Conservation (phyloP, 1,140 invertebrate species). For the Eueides isabella region DNA sequence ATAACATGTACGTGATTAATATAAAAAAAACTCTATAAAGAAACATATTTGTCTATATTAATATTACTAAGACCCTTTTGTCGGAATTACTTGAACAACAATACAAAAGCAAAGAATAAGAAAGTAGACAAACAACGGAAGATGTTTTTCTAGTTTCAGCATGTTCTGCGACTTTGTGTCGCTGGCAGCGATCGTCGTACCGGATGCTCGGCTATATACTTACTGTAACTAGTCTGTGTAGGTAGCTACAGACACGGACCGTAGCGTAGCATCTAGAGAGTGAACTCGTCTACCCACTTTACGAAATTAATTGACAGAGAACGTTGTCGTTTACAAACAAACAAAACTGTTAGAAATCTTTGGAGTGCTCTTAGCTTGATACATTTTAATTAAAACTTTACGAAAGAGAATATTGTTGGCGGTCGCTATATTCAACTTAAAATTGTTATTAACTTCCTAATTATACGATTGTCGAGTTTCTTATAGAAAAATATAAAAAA, state of each 20-base stretch:
- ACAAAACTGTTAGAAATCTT: conserved; percentile 57
- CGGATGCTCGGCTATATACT: conserved; percentile 43
- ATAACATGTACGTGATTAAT: neutral
- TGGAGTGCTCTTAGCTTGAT: conserved; percentile 59
- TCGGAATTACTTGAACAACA: neutral
- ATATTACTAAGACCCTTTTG: neutral
- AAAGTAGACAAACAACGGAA: conserved; percentile 54
- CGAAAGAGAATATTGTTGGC: conserved; percentile 55
- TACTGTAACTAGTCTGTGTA: neutral
- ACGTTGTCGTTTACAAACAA: conserved; percentile 65
- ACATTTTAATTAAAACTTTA: conserved; percentile 77
- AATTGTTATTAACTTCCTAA: conserved; percentile 1
- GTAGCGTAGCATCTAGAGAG: conserved; percentile 57
- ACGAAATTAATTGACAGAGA: conserved; percentile 70
- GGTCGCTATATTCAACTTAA: conserved; percentile 23
- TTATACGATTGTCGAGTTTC: neutral
- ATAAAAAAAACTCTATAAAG: neutral
- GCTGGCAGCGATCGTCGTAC: conserved; percentile 53
- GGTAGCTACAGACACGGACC: conserved; percentile 46
- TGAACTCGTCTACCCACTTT: conserved; percentile 57
- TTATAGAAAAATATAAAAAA: neutral
- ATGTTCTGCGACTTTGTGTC: conserved; percentile 55
- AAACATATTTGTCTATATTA: neutral
- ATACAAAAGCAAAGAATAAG: conserved; percentile 13
- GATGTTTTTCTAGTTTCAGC: conserved; percentile 62